Evolutionary conservation across 2,113 vertebrate species (phyloP), one percentile per base, ranked within the genome.

Genomic region (Prunella fulvescens): DNA sequence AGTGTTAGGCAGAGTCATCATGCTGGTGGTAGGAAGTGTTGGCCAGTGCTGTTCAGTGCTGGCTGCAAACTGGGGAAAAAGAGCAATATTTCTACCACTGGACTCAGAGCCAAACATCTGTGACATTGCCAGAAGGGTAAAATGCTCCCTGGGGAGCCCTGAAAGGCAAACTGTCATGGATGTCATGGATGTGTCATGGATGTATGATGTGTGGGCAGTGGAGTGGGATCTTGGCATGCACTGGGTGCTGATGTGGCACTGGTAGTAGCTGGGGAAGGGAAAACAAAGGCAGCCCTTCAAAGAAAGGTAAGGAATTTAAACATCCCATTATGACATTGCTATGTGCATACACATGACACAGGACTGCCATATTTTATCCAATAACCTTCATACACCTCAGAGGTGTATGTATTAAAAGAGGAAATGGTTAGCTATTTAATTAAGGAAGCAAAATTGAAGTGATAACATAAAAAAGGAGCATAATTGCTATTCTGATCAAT

Each of bases 401-500:
- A 96, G 70, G n/a, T 76, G 24, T 69, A 48, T 20, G 26, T 24
- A 80, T 70, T 65, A 61, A 86, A 79, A 61, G 67, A 71, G n/a
- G 67, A 93, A 72, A 39, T 5, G 19, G 64, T 70, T 88, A 92
- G 64, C 54, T 90, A 26, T 81, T 93, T 86, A 92, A 96, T 90
- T 83, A 94, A 90, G 67, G 62, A 73, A 95, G 33, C 33, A 86
- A 90, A 73, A 90, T 51, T 78, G 72, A 90, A 93, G 50, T 37
- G 64, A 56, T 90, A 70, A 62, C 22, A 58, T 71, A 29, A 70
- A 92, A 92, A 90, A 82, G 31, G 54, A 50, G 2, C 28, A 15
- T 78, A 89, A 88, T 81, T 89, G 33, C 51, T 67, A 47, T 65
- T 95, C 62, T 88, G 90, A 69, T 88, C 94, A 90, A 39, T 81